A percentile compares a stretch with the other conserved stretches of the same genome.
phyloP scores from a whole-genome alignment of 2,797 vertebrate species.

The Notamacropus eugenii region DNA sequence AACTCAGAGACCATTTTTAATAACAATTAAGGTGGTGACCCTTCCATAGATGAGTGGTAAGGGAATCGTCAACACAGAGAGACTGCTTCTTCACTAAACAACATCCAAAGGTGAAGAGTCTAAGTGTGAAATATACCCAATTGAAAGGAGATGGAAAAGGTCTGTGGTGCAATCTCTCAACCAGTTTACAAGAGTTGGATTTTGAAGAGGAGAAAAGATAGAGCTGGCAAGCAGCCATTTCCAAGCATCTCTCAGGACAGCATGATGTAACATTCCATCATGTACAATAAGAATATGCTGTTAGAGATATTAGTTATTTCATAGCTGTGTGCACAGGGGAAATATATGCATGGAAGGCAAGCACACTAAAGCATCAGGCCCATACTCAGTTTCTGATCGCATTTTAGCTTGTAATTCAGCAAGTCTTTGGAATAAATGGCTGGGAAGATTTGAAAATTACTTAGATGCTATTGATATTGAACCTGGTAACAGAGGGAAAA shows the following conservation, averaged over 20 bases:
- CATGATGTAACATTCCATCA: conserved; percentile 11
- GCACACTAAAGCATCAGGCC: conserved; percentile 25
- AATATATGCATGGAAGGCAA: not conserved
- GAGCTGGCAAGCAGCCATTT: conserved; percentile 22
- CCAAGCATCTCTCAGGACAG: conserved; percentile 23
- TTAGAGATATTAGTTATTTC: conserved; percentile 44
- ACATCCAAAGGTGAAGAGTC: not conserved
- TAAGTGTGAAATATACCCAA: not conserved
- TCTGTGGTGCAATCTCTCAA: not conserved
- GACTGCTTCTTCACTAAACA: not conserved
- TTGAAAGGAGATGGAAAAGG: conserved; percentile 6
- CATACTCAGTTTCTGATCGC: not conserved
- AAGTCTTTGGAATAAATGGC: conserved; percentile 52
- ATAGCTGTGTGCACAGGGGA: not conserved
- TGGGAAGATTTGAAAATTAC: conserved; percentile 63
- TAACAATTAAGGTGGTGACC: conserved; percentile 18
- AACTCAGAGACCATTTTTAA: conserved; percentile 40
- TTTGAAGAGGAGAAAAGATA: conserved; percentile 37
- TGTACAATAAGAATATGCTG: conserved; percentile 12
- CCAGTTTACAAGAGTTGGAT: conserved; percentile 15
- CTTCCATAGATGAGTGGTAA: not conserved
- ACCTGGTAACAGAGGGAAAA: conserved; percentile 24
- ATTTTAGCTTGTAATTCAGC: not conserved
- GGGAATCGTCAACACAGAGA: not conserved
- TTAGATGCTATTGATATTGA: conserved; percentile 51